A percentile compares a stretch with the other conserved stretches of the same genome.
phyloP scores from a whole-genome alignment of 2,797 vertebrate genomes.

The Xiphorhynchus erythropygius region DNA sequence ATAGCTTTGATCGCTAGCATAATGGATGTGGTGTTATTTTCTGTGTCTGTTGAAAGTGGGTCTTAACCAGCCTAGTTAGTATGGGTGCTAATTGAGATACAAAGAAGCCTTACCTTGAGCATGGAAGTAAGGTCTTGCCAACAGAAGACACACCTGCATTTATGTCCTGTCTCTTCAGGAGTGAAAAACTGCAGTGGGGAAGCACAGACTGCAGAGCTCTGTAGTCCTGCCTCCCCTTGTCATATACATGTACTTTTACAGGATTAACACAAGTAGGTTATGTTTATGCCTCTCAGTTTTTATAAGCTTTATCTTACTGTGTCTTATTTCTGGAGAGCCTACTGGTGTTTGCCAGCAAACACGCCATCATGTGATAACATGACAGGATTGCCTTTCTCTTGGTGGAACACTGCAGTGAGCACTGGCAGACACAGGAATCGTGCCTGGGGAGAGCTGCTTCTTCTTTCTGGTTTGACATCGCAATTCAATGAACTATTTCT shows the following conservation, averaged over 20 bases:
- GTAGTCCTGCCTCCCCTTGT: background rate
- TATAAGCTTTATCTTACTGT: constrained; percentile 13
- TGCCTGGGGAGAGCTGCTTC: background rate
- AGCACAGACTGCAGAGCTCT: accelerated
- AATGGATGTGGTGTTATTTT: constrained; percentile 59
- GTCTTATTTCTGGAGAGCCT: constrained; percentile 20
- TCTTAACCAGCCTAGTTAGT: constrained; percentile 50
- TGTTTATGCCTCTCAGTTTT: constrained; percentile 21
- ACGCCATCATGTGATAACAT: background rate
- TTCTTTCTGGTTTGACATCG: background rate
- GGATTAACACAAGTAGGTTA: constrained; percentile 35
- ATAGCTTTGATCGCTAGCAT: constrained; percentile 62
- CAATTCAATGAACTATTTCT: background rate
- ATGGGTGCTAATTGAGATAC: constrained; percentile 50
- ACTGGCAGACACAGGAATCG: background rate
- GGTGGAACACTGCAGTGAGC: accelerated
- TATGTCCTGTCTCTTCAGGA: background rate
- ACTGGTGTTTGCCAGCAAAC: constrained; percentile 12
- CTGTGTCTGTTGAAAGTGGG: constrained; percentile 23
- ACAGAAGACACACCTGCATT: background rate
- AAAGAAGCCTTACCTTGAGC: background rate
- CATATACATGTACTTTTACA: background rate
- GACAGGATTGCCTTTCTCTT: background rate
- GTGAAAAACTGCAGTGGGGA: background rate
- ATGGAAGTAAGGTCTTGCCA: background rate